Evolutionary conservation across 2,797 vertebrate species (phyloP), one percentile per base, ranked within the genome.

Genomic region (Hipposideros larvatus): DNA sequence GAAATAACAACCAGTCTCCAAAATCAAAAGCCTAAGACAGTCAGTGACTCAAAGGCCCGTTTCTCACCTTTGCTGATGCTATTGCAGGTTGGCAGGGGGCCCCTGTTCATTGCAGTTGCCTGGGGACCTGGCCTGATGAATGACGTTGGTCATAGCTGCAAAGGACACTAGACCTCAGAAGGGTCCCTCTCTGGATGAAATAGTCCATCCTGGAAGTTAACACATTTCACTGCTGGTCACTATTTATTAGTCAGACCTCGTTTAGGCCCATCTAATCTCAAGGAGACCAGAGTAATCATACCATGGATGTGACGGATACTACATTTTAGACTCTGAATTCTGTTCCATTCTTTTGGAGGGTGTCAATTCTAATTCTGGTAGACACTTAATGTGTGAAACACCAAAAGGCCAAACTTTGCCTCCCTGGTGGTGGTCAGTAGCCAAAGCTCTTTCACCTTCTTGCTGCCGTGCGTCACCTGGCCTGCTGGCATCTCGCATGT

Each of bases 51-150:
- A 34, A 87, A 74, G 19, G 21, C 9, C 14, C 14, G 7, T 41
- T 75, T 59, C 31, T 65, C 16, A 6, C 19, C 4, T 31, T 2
- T 24, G 22, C 37, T 43, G 0, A 1, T 11, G 4, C 16, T 34
- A 0, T 1, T 9, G 18, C 21, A 22, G 4, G n/a, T n/a, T n/a
- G 63, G 2, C 24, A 14, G 46, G 34, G 26, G 1, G 48, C 48
- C 21, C 28, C 22, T 46, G 34, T 34, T 59, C 34, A 66, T 15
- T 6, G 9, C 2, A 1, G 10, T 26, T 7, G 3, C 73, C 65
- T 48, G 8, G 61, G 48, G 55, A 22, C 24, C 63, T 6, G 22
- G 26, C 63, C 82, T 53, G 63, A 19, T 1, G 2, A 43, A 19
- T 43, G 71, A 1, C 55, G 6, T 59, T 59, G 73, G 37, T 34